Base-by-base conservation (phyloP, 2,888 invertebrate species). In the Pantelozetes paolii region DNA sequence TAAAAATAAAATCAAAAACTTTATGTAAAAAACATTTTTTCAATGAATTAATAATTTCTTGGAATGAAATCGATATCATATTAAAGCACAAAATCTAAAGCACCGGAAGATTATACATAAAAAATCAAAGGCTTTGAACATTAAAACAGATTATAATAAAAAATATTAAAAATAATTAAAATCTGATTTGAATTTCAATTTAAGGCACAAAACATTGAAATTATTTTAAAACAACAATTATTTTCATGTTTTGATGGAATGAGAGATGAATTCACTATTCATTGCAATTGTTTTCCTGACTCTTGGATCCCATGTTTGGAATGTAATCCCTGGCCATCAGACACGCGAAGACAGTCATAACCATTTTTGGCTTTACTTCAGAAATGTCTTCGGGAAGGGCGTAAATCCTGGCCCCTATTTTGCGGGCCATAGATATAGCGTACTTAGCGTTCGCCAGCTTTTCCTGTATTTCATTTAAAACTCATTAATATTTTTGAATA, bases 291-390 rank as follows among this genome's bases (percentile, higher is more conserved):
- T 67, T 67, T 20, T 72, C 72, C 15, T 57, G 42, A 36, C 36
- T 64, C n/a, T 73, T 74, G 13, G 74, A 50, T 8, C 70, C 75
- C 72, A 74, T 74, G 50, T 89, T 88, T 78, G 95, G 95, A 80
- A 94, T 88, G 84, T 94, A 95, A 85, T 96, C 97, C 81, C 93
- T 87, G 36, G 94, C 94, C 98, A 99, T 99, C 81, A 99, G 87
- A 82, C 98, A 98, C 36, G 99, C 98, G 85, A 99, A 99, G 79
- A 99, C 92, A 3, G 99, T 99, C 97, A 99, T 95, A 75, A 99
- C 92, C 96, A 99, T 94, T 85, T 97, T 99, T 74, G 90, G 92
- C 83, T 98, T 98, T 28, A 95, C 90, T 85, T 99, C 97, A 48
- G 95, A 92, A 81, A 99, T 97, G 85, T 99, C 98, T 83, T 99